Evolutionary conservation across 2,888 invertebrate species (phyloP), one percentile per base, ranked within the genome.

Genomic region (Chloroclysta siterata): DNA sequence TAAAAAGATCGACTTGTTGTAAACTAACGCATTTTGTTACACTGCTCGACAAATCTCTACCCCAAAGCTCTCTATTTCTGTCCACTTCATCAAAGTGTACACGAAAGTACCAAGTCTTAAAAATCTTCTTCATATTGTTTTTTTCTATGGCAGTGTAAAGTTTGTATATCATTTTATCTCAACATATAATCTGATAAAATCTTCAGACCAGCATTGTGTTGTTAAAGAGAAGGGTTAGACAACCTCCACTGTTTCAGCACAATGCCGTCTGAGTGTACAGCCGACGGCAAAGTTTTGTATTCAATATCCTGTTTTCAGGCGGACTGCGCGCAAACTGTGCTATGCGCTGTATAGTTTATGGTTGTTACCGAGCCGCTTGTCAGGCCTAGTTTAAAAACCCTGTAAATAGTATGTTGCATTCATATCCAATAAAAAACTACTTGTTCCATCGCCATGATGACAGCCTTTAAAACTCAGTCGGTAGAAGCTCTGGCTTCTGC

Each of bases 241-340:
- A 68, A 60, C 66, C 66, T 66, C 78, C 73, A 67, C 78, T 88
- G 85, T 87, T 80, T 77, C 61, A 59, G 65, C 74, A 85, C 86
- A 85, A 87, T 86, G 73, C 75, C 71, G 82, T 79, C 79, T 81
- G 77, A 68, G 66, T 70, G 80, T 78, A 76, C 74, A 76, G 64
- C 66, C 65, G 63, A 68, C 70, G 72, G 74, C 74, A 71, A 71
- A 81, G 81, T 81, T 84, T 81, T 73, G 72, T 72, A 73, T 77
- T 77, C 52, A 64, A 56, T 64, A 63, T 69, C 66, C 71, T 65
- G 62, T 66, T 63, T 71, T 29, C 29, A 72, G 73, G 72, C 69
- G 65, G 53, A 54, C 60, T 61, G 59, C 66, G 69, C 56, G 66
- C 72, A 59, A 54, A 13, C 36, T 59, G 36, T 42, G 46, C 44